These are phyloP conservation scores for Zelostemma sp. DNA, from an alignment of 1,140 invertebrate species.

Conservation along the genomic window DNA sequence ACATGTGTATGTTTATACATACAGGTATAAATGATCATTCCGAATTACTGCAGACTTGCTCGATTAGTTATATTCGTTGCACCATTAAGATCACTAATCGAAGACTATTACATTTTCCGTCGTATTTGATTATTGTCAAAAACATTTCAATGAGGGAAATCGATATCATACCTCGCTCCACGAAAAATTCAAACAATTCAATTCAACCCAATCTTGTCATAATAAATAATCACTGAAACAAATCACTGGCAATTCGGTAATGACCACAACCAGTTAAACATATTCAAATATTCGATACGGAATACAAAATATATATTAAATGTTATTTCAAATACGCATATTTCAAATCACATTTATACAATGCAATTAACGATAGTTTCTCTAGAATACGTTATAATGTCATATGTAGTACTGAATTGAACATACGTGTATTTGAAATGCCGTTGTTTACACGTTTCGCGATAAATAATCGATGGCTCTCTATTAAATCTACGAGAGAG, in stretches of 20 bases:
- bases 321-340: slow-evolving; percentile 23
- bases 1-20: not conserved
- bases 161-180: too few species aligned
- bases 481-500: not conserved
- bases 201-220: too few species aligned
- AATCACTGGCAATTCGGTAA: not conserved
- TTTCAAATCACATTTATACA: slow-evolving; percentile 17
- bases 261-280: not conserved
- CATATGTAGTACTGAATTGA: slow-evolving; percentile 14
- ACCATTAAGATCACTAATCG: too few species aligned
- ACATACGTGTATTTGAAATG: slow-evolving; percentile 21
- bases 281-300: slow-evolving; percentile 23
- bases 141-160: too few species aligned
- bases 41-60: not conserved
- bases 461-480: slow-evolving; percentile 5
- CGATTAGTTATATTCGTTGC: not conserved
- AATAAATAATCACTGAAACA: not conserved
- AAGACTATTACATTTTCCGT: too few species aligned
- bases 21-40: not conserved
- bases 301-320: slow-evolving; percentile 27
- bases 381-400: slow-evolving; percentile 3
- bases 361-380: too few species aligned
- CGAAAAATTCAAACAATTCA: too few species aligned
- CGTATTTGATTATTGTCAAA: not conserved
- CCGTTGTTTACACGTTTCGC: slow-evolving; percentile 9